Conservation (phyloP, 2,888 invertebrate species). For the Drosophila longiperda region DNA sequence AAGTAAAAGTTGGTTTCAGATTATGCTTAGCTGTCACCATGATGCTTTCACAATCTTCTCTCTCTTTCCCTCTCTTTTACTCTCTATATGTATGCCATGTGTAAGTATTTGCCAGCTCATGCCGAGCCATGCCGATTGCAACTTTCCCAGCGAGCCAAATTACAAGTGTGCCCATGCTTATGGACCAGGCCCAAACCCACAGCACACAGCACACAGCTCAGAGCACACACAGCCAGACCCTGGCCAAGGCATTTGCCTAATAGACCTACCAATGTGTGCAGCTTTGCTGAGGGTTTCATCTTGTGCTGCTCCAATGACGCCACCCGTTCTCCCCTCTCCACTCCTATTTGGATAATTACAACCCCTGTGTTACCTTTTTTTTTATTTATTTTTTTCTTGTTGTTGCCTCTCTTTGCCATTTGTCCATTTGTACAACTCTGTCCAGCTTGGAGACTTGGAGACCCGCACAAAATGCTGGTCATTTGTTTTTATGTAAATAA, state of each 20-base stretch:
- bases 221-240: too few relatives aligned
- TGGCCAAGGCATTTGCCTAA: slow-evolving; percentile 39
- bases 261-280: slow-evolving; percentile 54
- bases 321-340: background rate
- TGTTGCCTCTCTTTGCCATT: background rate
- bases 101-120: slow-evolving; percentile 51
- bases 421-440: slow-evolving; percentile 48
- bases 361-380: slow-evolving; percentile 48
- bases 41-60: slow-evolving; percentile 27
- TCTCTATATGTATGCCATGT: background rate
- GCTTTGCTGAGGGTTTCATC: slow-evolving; percentile 49
- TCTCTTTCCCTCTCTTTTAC: background rate
- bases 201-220: background rate
- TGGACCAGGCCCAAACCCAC: background rate
- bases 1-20: slow-evolving; percentile 27
- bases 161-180: slow-evolving; percentile 14
- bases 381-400: background rate
- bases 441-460: slow-evolving; percentile 52
- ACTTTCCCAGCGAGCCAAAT: slow-evolving; percentile 50
- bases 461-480: slow-evolving; percentile 74
- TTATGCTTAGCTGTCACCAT: slow-evolving; percentile 24
- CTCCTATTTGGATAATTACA: slow-evolving; percentile 54
- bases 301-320: slow-evolving; percentile 11
- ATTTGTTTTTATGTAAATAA: slow-evolving; percentile 79
- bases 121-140: slow-evolving; percentile 28